Conservation (phyloP, 2,797 vertebrate species). For the Babyrousa celebensis region DNA sequence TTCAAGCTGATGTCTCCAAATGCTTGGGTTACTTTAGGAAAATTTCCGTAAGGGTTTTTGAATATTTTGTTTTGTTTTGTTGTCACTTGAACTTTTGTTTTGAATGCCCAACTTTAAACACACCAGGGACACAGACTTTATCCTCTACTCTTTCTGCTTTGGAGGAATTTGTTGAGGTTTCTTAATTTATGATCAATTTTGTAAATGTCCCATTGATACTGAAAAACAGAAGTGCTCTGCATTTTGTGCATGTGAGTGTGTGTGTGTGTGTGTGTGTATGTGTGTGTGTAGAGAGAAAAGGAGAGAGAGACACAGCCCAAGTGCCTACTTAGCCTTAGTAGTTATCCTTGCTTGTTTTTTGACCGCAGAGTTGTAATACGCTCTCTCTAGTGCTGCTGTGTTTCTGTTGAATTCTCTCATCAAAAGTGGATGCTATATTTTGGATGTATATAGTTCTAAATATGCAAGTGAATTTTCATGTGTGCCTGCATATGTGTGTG, state of each 20-base stretch:
- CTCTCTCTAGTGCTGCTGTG: neutral
- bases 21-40: neutral
- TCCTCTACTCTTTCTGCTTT: neutral
- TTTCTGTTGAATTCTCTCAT: slow-evolving; percentile 42
- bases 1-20: slow-evolving; percentile 60
- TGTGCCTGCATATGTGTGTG: neutral
- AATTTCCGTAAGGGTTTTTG: neutral
- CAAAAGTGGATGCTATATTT: neutral
- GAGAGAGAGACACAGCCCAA: neutral
- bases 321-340: neutral
- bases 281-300: neutral
- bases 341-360: slow-evolving; percentile 19
- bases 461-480: neutral
- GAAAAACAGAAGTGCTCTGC: slow-evolving; percentile 3
- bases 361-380: neutral
- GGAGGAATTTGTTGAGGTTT: slow-evolving; percentile 22
- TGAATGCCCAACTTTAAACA: slow-evolving; percentile 3
- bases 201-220: neutral
- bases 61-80: slow-evolving; percentile 48
- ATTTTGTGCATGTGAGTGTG: neutral
- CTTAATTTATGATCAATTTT: slow-evolving; percentile 32
- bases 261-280: neutral
- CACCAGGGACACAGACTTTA: neutral
- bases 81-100: slow-evolving; percentile 52
- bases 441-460: neutral